Conservation (phyloP, 30 jellyfish, hydroid and myxozoan species). For the Catostylus mosaicus region DNA sequence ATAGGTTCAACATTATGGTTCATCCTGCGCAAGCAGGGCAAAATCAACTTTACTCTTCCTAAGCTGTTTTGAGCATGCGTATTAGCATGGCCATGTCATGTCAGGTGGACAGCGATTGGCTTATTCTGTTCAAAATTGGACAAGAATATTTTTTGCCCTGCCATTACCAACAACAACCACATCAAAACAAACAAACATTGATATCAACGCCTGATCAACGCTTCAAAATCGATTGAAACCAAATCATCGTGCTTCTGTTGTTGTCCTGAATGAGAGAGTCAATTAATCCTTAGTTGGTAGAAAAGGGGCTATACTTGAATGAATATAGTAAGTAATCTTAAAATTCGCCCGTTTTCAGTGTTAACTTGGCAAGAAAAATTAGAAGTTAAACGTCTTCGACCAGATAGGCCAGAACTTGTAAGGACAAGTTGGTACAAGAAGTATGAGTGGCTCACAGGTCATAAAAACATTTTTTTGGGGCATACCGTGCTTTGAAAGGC, state of each 20-base stretch:
- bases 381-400: conserved; percentile 44
- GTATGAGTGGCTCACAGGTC: conserved; percentile 51
- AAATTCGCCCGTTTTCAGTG: conserved; percentile 9
- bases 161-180: conserved; percentile 24
- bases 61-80: conserved; percentile 2
- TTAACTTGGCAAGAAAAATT: conserved; percentile 35
- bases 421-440: conserved; percentile 32
- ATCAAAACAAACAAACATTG: neutral
- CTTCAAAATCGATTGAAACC: neutral
- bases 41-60: conserved; percentile 17
- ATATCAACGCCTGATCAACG: too few species aligned
- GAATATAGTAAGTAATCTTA: conserved; percentile 29
- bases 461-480: conserved; percentile 55
- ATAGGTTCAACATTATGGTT: too few species aligned
- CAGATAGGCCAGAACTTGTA: conserved; percentile 47
- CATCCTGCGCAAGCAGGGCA: conserved; percentile 2
- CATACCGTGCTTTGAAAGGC: conserved; percentile 35
- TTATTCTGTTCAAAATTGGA: conserved; percentile 9
- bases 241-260: too few species aligned
- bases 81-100: neutral
- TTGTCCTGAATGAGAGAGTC: neutral
- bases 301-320: neutral
- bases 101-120: conserved; percentile 23
- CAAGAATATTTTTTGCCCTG: conserved; percentile 13
- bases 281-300: neutral